Evolutionary conservation across 2,113 vertebrate species (phyloP).

Genomic region (Silurus glanis): DNA sequence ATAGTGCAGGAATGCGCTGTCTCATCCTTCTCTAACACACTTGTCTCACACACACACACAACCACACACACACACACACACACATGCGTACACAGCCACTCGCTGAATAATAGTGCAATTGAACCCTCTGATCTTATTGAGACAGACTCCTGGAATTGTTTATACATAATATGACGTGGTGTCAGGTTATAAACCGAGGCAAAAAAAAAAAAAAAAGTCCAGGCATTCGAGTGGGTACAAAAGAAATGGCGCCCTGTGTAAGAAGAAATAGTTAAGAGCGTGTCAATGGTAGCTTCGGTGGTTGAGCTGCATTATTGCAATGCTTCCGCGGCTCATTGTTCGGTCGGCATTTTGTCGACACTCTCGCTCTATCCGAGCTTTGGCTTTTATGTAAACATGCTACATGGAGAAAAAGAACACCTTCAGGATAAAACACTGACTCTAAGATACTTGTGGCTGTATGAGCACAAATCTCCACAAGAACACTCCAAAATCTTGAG

Average conservation of each 20-base stretch:
- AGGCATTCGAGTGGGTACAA: background rate
- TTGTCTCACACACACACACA: background rate
- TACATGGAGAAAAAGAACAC: too few relatives aligned
- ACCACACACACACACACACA: slow-evolving; percentile 7
- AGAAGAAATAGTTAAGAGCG: background rate
- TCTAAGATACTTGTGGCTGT: too few relatives aligned
- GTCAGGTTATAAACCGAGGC: background rate
- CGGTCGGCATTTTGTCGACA: background rate
- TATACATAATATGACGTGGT: background rate
- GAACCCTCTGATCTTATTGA: background rate
- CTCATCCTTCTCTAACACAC: background rate
- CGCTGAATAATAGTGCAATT: background rate
- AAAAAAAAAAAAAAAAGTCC: background rate
- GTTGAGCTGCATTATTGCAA: background rate
- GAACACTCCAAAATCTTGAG: too few relatives aligned
- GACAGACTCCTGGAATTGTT: background rate
- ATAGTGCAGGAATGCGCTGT: slow-evolving; percentile 50
- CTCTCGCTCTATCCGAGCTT: too few relatives aligned
- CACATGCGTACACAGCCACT: background rate
- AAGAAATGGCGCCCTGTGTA: background rate
- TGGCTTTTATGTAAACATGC: background rate
- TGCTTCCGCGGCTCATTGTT: background rate
- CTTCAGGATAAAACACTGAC: too few relatives aligned
- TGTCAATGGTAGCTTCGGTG: background rate
- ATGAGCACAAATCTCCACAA: too few relatives aligned